Evolutionary conservation across 2,113 vertebrate genomes (phyloP), one percentile per base, ranked within the genome.

Genomic region (Chionomys nivalis): DNA sequence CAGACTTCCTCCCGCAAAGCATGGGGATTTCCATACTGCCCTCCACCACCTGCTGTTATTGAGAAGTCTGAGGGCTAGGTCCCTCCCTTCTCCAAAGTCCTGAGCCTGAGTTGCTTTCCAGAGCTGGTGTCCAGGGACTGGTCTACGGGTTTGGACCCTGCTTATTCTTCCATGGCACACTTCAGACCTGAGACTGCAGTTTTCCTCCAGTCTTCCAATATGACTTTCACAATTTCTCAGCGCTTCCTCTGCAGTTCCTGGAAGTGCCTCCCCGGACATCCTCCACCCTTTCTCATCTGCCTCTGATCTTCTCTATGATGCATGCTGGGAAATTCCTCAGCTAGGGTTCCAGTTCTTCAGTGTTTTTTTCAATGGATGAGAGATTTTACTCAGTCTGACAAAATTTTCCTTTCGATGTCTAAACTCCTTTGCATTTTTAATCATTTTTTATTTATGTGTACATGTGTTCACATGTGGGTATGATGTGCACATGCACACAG

Each of bases 21-120:
- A 33, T 0, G 49, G 11, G 33, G 39, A n/a, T 26, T 21, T 24
- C 47, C 26, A 42, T 7, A 0, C 1, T 13, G 19, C 44, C n/a
- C 78, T 68, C 70, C 70, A 85, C 39, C 87, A 68, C 68, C 39
- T 39, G 31, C 11, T 3, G 0, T 23, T 14, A 77, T 26, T 61
- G 9, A 0, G 2, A 86, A 9, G 31, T 28, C 85, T 58, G 47
- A 83, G 55, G 42, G n/a, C 47, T 44, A 58, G 58, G 72, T 16
- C 0, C 0, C 0, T n/a, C 82, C 23, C 14, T 89, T 65, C 72
- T 89, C 4, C 2, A 7, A 39, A n/a, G 24, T 39, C 39, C 1
- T 9, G 47, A n/a, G 14, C 73, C 58, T 65, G 12, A 72, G 65
- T 42, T 5, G 3, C 21, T 4, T 5, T 44, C 85, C 52, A 44